A percentile compares a stretch with the other conserved stretches of the same genome.
Evolutionary conservation across 2,888 invertebrate genomes (phyloP).

Genomic region (Zootermopsis nevadensis): DNA sequence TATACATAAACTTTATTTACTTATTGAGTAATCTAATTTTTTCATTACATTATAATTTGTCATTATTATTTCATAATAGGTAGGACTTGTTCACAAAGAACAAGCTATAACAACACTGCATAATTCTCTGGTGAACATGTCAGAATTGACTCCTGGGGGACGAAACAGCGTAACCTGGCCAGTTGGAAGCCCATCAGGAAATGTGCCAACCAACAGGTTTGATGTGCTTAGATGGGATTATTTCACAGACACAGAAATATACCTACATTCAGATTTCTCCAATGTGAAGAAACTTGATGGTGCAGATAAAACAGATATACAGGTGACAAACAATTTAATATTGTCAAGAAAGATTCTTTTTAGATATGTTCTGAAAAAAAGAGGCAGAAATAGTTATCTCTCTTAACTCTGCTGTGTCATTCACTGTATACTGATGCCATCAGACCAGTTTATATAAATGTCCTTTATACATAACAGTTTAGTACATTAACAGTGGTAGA

Average conservation of each 20-base stretch:
- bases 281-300: conserved; percentile 74
- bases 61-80: conserved; percentile 55
- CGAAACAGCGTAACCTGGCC: conserved; percentile 72
- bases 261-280: conserved; percentile 83
- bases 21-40: background rate
- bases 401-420: background rate
- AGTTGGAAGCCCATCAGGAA: conserved; percentile 74
- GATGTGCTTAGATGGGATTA: conserved; percentile 89
- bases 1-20: no score
- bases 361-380: background rate
- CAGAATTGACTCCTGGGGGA: conserved; percentile 62
- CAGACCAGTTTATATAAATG: no score
- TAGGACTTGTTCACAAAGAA: conserved; percentile 55
- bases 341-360: background rate
- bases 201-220: conserved; percentile 77
- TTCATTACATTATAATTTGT: background rate
- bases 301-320: conserved; percentile 76
- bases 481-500: no score
- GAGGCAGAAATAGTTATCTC: no score
- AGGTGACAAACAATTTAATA: conserved; percentile 61
- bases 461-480: no score
- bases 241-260: conserved; percentile 86
- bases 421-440: background rate
- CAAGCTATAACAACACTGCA: conserved; percentile 63
- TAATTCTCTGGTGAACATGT: conserved; percentile 63